These are phyloP conservation scores for Amazona ochrocephala DNA, from an alignment of 2,797 vertebrate species.

Conservation along the genomic window DNA sequence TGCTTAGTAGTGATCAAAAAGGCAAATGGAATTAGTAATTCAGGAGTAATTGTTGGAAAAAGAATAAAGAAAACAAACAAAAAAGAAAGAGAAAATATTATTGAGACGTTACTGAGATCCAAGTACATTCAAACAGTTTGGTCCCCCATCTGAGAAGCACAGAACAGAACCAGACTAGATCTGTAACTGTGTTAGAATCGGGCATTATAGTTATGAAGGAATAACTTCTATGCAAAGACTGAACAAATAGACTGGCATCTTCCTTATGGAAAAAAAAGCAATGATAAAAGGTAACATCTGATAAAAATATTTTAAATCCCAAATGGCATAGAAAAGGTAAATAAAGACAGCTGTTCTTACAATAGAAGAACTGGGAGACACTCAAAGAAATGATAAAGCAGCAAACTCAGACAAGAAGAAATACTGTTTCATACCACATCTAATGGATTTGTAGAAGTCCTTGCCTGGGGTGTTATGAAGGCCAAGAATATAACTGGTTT, in stretches of 20 bases:
- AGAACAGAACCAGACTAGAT: background rate
- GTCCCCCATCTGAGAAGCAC: background rate
- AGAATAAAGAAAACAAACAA: background rate
- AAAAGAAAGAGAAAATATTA: background rate
- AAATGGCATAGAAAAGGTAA: conserved; percentile 44
- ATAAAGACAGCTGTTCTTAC: conserved; percentile 63
- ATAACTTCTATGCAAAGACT: background rate
- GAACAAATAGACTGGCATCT: conserved; percentile 28
- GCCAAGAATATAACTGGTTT: conserved; percentile 37
- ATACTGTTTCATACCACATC: conserved; percentile 48
- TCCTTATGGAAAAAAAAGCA: background rate
- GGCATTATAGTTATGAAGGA: background rate
- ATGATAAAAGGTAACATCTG: conserved; percentile 54
- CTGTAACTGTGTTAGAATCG: background rate
- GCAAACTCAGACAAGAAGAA: conserved; percentile 33
- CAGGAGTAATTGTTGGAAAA: background rate
- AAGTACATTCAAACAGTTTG: background rate
- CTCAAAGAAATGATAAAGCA: conserved; percentile 41
- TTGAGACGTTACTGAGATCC: background rate
- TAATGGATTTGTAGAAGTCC: conserved; percentile 39
- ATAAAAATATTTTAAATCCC: conserved; percentile 35
- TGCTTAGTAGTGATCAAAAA: background rate
- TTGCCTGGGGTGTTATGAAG: background rate
- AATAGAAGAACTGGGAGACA: background rate
- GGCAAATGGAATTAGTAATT: background rate